Conservation (phyloP, 2,888 invertebrate species). For the Leistus spinibarbis region DNA sequence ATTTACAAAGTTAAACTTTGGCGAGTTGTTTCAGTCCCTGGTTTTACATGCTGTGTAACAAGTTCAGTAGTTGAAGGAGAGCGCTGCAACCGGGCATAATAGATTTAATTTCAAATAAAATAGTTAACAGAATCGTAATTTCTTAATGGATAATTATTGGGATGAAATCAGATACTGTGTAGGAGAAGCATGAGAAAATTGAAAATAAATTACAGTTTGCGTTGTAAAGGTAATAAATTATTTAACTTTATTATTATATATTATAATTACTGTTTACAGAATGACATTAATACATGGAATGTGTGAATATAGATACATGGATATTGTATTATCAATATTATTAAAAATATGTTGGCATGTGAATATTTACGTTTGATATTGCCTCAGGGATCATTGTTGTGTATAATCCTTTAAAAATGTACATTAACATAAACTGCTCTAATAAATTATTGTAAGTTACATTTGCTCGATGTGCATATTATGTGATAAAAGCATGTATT, state of each 20-base stretch:
- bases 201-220: not conserved
- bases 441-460: slow-evolving; percentile 39
- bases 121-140: not conserved
- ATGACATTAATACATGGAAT: not conserved
- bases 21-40: too few relatives aligned
- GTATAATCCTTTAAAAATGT: slow-evolving; percentile 31
- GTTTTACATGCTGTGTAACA: too few relatives aligned
- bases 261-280: slow-evolving; percentile 18
- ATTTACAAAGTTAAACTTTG: too few relatives aligned
- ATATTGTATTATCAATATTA: not conserved
- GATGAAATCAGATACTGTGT: not conserved
- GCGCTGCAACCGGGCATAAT: too few relatives aligned
- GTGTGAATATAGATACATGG: slow-evolving; percentile 11
- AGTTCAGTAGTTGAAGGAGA: too few relatives aligned
- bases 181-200: not conserved
- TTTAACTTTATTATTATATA: slow-evolving; percentile 32
- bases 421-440: slow-evolving; percentile 34
- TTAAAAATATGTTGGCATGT: slow-evolving; percentile 25
- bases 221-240: slow-evolving; percentile 23
- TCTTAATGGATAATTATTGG: not conserved
- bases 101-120: not conserved
- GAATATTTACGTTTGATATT: slow-evolving; percentile 29
- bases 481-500: too few relatives aligned
- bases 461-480: slow-evolving; percentile 17
- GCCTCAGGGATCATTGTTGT: slow-evolving; percentile 39